Evolutionary conservation across 2,113 vertebrate species (phyloP).

Genomic region (Ictidomys tridecemlineatus): DNA sequence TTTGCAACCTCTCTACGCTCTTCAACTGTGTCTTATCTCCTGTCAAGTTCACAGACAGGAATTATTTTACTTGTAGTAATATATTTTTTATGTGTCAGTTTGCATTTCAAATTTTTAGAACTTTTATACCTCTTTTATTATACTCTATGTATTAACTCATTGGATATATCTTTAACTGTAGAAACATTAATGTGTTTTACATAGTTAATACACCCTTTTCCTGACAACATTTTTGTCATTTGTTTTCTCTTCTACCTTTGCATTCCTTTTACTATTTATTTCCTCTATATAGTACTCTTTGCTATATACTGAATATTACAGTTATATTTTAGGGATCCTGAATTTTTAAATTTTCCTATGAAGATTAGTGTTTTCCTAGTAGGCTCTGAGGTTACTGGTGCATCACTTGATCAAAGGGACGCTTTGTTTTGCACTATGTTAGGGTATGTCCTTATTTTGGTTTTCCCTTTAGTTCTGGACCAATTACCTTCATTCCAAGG

Average conservation of each 20-base stretch:
- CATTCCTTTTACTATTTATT: background rate
- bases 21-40: background rate
- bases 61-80: slow-evolving; percentile 20
- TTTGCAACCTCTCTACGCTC: background rate
- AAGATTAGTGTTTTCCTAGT: background rate
- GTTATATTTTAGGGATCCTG: background rate
- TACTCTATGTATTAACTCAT: background rate
- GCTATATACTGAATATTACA: background rate
- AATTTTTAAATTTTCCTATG: background rate
- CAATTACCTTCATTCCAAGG: background rate
- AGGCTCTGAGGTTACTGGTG: background rate
- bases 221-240: background rate
- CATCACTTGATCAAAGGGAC: background rate
- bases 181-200: background rate
- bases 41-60: background rate
- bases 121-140: background rate
- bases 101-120: background rate
- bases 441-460: background rate
- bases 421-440: background rate
- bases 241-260: background rate
- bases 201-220: background rate
- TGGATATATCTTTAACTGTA: background rate
- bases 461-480: background rate
- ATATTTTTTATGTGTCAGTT: background rate
- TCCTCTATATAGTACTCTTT: background rate